Evolutionary conservation across 2,113 vertebrate genomes (phyloP).

Genomic region (Rallus limicola): DNA sequence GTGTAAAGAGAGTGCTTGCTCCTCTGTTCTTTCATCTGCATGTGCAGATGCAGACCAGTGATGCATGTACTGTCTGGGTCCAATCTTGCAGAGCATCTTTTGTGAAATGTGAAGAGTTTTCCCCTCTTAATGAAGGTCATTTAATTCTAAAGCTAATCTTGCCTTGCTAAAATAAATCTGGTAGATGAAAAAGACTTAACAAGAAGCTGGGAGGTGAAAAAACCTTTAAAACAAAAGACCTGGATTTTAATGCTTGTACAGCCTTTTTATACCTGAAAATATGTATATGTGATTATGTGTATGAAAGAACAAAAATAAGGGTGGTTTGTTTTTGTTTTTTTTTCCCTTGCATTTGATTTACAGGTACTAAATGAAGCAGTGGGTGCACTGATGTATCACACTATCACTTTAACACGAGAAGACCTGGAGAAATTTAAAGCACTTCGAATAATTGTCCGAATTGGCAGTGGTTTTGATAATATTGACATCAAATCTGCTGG

Average conservation of each 20-base stretch:
- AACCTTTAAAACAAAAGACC: neutral
- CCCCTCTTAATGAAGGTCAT: neutral
- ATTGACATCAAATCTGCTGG: constrained; percentile 98
- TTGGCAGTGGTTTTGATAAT: constrained; percentile 98
- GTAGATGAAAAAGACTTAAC: neutral
- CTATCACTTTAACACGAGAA: constrained; percentile 96
- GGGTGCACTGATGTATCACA: constrained; percentile 98
- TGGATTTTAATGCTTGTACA: neutral
- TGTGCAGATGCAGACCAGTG: neutral
- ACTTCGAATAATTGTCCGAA: constrained; percentile 95
- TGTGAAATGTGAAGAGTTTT: neutral
- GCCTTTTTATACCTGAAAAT: neutral
- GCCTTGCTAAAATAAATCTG: neutral
- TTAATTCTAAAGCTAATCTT: neutral
- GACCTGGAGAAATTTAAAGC: constrained; percentile 99
- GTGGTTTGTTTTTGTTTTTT: neutral
- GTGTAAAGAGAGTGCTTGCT: neutral
- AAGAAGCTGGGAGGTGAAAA: neutral
- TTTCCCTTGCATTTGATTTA: neutral
- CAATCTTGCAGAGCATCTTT: neutral
- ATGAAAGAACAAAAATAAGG: neutral
- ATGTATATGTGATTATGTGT: neutral
- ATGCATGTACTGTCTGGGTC: too few relatives aligned
- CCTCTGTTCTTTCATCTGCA: neutral
- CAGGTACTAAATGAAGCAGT: constrained; percentile 99